phyloP scores from a whole-genome alignment of 2,797 vertebrate genomes.

The Pseudochaenichthys georgianus region DNA sequence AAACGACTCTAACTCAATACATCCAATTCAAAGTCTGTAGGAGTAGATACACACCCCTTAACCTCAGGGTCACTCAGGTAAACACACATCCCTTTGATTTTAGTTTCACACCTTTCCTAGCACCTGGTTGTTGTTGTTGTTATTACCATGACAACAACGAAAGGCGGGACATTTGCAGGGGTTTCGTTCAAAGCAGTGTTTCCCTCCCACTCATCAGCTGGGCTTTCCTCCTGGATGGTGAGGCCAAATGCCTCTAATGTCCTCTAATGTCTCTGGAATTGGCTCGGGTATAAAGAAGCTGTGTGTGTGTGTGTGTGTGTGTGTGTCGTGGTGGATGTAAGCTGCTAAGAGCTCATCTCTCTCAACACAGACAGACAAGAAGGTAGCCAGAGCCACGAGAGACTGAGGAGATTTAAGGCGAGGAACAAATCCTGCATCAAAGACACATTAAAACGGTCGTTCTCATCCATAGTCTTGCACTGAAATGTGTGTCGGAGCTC shows the following conservation, averaged over 20 bases:
- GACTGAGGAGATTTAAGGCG: slow-evolving; percentile 59
- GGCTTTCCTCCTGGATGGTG: slow-evolving; percentile 31
- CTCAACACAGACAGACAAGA: slow-evolving; percentile 58
- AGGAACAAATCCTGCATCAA: slow-evolving; percentile 63
- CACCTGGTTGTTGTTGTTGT: slow-evolving; percentile 34
- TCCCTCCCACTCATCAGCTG: slow-evolving; percentile 56
- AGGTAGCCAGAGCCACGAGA: slow-evolving; percentile 61
- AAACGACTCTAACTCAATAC: background rate
- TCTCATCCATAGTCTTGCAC: slow-evolving; percentile 19
- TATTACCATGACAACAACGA: too few relatives aligned
- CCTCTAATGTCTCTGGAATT: slow-evolving; percentile 76
- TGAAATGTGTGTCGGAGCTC: slow-evolving; percentile 1
- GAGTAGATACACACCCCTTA: slow-evolving; percentile 15
- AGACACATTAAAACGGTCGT: slow-evolving; percentile 33
- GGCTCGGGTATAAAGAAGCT: slow-evolving; percentile 56
- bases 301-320: background rate
- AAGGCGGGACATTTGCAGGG: slow-evolving; percentile 44
- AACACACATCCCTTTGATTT: slow-evolving; percentile 12
- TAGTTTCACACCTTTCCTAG: slow-evolving; percentile 30
- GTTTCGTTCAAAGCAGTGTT: slow-evolving; percentile 55
- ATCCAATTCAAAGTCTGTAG: background rate
- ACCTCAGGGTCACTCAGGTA: slow-evolving; percentile 23
- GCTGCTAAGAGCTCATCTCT: slow-evolving; percentile 73
- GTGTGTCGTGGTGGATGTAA: slow-evolving; percentile 54
- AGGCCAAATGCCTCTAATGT: too few relatives aligned